Evolutionary conservation across 2,888 invertebrate species (phyloP).

Genomic region (Hipparchia semele): DNA sequence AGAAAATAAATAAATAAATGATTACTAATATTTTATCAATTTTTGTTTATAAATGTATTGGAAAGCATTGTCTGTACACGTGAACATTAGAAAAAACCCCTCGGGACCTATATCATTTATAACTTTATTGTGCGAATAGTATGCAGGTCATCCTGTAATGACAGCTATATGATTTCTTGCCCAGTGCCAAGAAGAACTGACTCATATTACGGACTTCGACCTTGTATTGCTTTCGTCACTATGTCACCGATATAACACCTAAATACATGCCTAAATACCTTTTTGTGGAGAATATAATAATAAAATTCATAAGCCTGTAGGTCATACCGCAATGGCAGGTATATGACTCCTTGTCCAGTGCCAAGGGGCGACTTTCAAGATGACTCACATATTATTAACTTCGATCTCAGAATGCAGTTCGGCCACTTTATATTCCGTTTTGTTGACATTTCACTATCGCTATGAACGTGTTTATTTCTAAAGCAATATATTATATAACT

Average conservation of each 20-base stretch:
- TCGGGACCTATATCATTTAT: too few species aligned
- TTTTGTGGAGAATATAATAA: slow-evolving; percentile 40
- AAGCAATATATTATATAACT: too few species aligned
- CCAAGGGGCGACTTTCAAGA: slow-evolving; percentile 64
- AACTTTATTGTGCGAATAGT: too few species aligned
- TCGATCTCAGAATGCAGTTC: slow-evolving; percentile 70
- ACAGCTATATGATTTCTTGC: too few species aligned
- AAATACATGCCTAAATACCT: not conserved
- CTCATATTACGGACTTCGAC: not conserved
- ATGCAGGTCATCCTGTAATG: too few species aligned
- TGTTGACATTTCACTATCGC: slow-evolving; percentile 33
- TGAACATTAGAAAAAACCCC: too few species aligned
- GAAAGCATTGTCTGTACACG: too few species aligned
- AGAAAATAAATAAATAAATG: too few species aligned
- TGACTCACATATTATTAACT: slow-evolving; percentile 64
- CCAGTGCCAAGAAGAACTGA: not conserved
- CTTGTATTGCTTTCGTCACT: not conserved
- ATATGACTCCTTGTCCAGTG: slow-evolving; percentile 64
- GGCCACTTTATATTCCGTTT: slow-evolving; percentile 53
- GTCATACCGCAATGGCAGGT: slow-evolving; percentile 57
- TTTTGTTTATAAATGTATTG: too few species aligned
- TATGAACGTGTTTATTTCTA: not conserved
- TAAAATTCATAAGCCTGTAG: slow-evolving; percentile 48
- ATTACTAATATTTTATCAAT: too few species aligned
- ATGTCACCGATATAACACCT: not conserved